Evolutionary conservation across 2,888 invertebrate species (phyloP), one percentile per base, ranked within the genome.

Genomic region (Brachypalpus laphriformis): DNA sequence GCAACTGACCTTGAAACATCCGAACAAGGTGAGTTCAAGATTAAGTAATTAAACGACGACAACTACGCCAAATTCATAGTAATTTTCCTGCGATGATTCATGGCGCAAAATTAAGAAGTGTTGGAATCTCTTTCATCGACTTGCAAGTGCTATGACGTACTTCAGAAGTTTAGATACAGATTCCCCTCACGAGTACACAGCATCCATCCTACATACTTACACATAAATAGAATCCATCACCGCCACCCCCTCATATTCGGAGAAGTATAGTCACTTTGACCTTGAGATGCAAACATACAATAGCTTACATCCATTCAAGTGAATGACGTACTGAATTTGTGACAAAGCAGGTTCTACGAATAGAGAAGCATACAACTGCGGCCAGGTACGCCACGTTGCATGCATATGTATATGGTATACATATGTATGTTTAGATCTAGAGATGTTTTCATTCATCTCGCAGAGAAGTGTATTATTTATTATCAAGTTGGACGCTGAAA

Each of bases 251-350:
- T 40, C 57, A 37, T 25, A 63, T 57, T 56, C 14, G 72, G 9
- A 4, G 9, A 34, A 63, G 57, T 77, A 63, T 57, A 81, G 65
- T 81, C 70, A 65, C 45, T 81, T 85, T 85, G 81, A 85, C 85
- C 85, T 85, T 85, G 85, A 59, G 61, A 49, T 85, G 81, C 85
- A 85, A 59, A 85, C 75, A 70, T 68, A 68, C 42, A 78, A 61
- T 66, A 49, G 63, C 28, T 71, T 71, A 77, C 63, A 82, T 66
- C 71, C 22, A 63, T 37, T 45, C 22, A 51, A 65, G 34, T 70
- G 65, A 81, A 70, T 85, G 81, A 85, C 85, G 85, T 81, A 83
- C 31, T 49, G 16, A 42, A 18, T 31, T 71, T 25, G 66, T 63
- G 47, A 70, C 70, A 80, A 70, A 22, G 28, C 59, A 51, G 14